Base-by-base conservation (phyloP, 2,113 vertebrate genomes). In the Mus pahari region DNA sequence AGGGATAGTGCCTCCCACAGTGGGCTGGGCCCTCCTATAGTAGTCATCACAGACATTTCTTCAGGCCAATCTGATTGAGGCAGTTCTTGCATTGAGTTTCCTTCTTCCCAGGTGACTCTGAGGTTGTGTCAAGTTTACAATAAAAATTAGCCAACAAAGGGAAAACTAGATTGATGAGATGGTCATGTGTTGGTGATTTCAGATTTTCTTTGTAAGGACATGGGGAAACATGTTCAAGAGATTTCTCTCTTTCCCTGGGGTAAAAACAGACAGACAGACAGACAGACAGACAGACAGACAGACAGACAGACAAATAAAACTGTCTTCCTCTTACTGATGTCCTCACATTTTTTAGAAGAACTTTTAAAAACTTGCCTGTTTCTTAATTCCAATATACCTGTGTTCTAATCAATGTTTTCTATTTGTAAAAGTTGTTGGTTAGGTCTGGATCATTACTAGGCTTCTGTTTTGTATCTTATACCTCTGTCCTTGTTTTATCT, bases 351-450 rank as follows among this genome's bases (percentile, higher is more conserved):
- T 89, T 95, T 66, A 55, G 0, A 8, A 71, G 62, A 58, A 84
- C 1, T 53, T 79, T 79, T 79, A 4, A 16, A 33, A 79, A 78
- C 78, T 14, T 74, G 10, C 26, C 74, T 26, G 53, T 58, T 94
- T 95, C 50, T 93, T 71, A 88, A 58, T 92, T 91, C 28, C 89
- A 31, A 16, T 91, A 50, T 53, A 66, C 45, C 2, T 91, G 5
- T 70, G 48, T 89, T 92, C 73, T 86, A 91, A 48, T 86, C 13
- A 42, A 10, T 33, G 33, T 88, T 89, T 97, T 83, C 42, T 42
- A 89, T 91, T 86, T 89, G 36, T 92, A n/a, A 90, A 53, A 86
- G 77, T 86, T 39, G 48, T 62, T 39, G 4, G 7, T 50, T 88
- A 94, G 88, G 4, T 96, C 86, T 74, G 36, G 6, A 89, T 91